Conservation (phyloP, 2,888 invertebrate species). For the Octonoba sinensis region DNA sequence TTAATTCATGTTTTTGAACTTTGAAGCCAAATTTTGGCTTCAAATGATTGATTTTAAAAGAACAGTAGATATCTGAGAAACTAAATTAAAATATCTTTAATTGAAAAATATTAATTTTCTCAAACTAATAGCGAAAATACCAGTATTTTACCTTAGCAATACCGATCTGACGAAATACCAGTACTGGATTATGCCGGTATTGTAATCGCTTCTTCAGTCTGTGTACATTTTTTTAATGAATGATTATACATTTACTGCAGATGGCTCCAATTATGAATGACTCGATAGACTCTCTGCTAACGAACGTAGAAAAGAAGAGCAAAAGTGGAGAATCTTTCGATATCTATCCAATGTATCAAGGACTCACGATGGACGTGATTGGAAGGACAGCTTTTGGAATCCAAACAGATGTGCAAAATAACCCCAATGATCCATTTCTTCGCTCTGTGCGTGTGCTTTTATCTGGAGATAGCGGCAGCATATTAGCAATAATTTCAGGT, state of each 20-base stretch:
- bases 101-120: too few relatives aligned
- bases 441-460: neutral
- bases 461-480: neutral
- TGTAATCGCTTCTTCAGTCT: too few relatives aligned
- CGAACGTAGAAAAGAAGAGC: constrained; percentile 26
- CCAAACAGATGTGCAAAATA: constrained; percentile 60
- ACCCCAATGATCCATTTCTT: constrained; percentile 54
- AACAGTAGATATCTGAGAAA: too few relatives aligned
- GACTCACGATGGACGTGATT: constrained; percentile 64
- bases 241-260: constrained; percentile 1
- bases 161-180: too few relatives aligned
- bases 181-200: too few relatives aligned
- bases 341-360: constrained; percentile 63
- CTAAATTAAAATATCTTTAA: too few relatives aligned
- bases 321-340: constrained; percentile 53
- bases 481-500: too few relatives aligned
- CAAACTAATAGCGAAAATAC: too few relatives aligned
- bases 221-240: neutral
- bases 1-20: too few relatives aligned
- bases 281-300: constrained; percentile 21
- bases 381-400: constrained; percentile 65
- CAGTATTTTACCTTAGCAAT: too few relatives aligned
- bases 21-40: too few relatives aligned
- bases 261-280: constrained; percentile 44
- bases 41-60: too few relatives aligned